Evolutionary conservation across 2,888 invertebrate species (phyloP).

Genomic region (Odontomyia ornata): DNA sequence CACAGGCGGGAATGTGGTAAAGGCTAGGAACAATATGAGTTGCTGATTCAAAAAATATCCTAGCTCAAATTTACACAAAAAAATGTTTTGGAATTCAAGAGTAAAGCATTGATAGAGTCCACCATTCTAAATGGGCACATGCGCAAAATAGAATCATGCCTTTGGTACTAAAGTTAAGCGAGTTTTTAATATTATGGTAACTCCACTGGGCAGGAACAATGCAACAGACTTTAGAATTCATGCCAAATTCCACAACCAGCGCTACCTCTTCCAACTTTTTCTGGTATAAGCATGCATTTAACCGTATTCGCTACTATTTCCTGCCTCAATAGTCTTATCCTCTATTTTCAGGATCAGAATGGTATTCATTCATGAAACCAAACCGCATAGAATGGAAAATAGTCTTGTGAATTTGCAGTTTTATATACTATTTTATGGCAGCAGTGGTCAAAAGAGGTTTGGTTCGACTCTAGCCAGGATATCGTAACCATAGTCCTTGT

Average conservation of each 20-base stretch:
- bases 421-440: conserved; percentile 38
- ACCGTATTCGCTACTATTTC: conserved; percentile 4
- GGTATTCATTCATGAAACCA: conserved; percentile 35
- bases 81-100: no score
- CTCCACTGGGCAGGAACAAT: neutral
- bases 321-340: conserved; percentile 37
- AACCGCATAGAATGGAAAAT: conserved; percentile 24
- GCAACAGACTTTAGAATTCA: neutral
- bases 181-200: neutral
- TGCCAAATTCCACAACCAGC: neutral
- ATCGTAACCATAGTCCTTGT: neutral
- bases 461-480: neutral
- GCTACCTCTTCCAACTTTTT: neutral
- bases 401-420: conserved; percentile 17
- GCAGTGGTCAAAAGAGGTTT: conserved; percentile 30
- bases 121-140: no score
- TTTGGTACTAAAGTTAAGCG: no score
- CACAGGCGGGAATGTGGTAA: neutral
- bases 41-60: neutral
- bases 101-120: no score
- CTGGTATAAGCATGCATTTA: conserved; percentile 15
- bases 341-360: conserved; percentile 35
- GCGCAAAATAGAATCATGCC: no score
- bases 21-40: neutral
- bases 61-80: neutral